Percentiles rank a stretch among this genome's conserved stretches.
phyloP scores from a whole-genome alignment of 2,888 invertebrate genomes.

The Hoplodrina ambigua region DNA sequence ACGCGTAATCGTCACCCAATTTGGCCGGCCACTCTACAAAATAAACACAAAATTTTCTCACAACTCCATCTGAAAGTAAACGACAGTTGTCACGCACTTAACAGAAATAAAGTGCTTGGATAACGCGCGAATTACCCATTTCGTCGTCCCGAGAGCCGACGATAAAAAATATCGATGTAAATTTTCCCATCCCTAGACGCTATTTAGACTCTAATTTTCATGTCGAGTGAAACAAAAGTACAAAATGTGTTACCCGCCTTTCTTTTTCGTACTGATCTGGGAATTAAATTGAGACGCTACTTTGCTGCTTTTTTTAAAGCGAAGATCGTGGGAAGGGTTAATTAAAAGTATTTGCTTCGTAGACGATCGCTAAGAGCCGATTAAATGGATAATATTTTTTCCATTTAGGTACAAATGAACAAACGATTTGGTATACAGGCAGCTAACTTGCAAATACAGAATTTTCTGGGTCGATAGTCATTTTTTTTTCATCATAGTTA shows the following conservation, averaged over 20 bases:
- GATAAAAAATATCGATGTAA: slow-evolving; percentile 70
- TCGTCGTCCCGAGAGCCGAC: slow-evolving; percentile 53
- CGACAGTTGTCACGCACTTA: slow-evolving; percentile 75
- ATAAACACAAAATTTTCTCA: slow-evolving; percentile 68
- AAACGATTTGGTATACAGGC: background rate
- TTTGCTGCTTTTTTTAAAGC: slow-evolving; percentile 14
- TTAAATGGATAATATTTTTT: slow-evolving; percentile 25
- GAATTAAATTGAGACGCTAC: slow-evolving; percentile 39
- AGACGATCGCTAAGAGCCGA: slow-evolving; percentile 9
- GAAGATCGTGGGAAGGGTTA: slow-evolving; percentile 22
- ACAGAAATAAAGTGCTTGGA: slow-evolving; percentile 65
- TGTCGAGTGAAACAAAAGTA: slow-evolving; percentile 58
- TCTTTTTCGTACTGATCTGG: slow-evolving; percentile 38
- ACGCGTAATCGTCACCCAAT: slow-evolving; percentile 65
- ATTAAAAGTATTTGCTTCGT: slow-evolving; percentile 33
- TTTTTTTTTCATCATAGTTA: too few relatives aligned
- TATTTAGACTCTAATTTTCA: slow-evolving; percentile 61
- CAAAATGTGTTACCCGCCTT: slow-evolving; percentile 30
- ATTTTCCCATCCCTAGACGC: slow-evolving; percentile 65
- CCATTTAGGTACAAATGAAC: background rate
- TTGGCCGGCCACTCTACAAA: slow-evolving; percentile 63
- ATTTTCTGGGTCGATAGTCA: too few relatives aligned
- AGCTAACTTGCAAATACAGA: too few relatives aligned
- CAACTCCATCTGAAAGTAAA: slow-evolving; percentile 73
- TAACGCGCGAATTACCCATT: slow-evolving; percentile 71